Base-by-base conservation (phyloP, 2,888 invertebrate genomes). In the Aporophyla lueneburgensis region DNA sequence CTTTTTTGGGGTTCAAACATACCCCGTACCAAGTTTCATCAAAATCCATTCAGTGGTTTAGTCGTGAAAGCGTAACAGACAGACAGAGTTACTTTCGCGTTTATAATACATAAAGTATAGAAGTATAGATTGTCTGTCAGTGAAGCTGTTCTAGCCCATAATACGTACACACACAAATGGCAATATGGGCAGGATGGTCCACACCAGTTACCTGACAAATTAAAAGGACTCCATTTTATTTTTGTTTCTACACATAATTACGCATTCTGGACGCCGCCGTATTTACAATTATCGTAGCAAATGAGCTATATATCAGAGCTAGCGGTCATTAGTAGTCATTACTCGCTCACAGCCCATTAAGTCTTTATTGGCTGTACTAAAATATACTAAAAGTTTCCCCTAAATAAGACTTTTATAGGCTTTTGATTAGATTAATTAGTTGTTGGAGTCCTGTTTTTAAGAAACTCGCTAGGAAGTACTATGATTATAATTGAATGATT, bases 381-480 rank as follows among this genome's bases (percentile, higher is more conserved):
- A 83, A 72, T 76, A 79, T 71, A 74, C 69, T 62, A 61, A 78
- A 71, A 74, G 68, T 71, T 71, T 83, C 76, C 80, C 71, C 63
- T 71, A 68, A 80, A 80, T 83, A 82, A 62, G 56, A 61, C 43
- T 72, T 77, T 71, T 69, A 82, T 79, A 54, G 58, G 12, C 43
- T 14, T 49, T 46, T 68, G 51, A 76, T 78, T 62, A 74, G 62
- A 78, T 78, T 79, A 7, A 67, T 78, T 71, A 43, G 56, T 27
- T 19, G 40, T 43, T 40, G n/a, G 53, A 49, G 65, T 14, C 19
- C 14, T 40, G n/a, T 43, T 24, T 46, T 33, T 24, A 21, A 21
- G 43, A 62, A 73, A 24, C 7, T 73, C 19, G 10, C n/a, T 33
- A 33, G 33, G 53, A 46, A 43, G 7, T 46, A 51, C 7, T 12